These are phyloP conservation scores for Damaliscus lunatus DNA, from an alignment of 2,113 vertebrate species.

Conservation along the genomic window DNA sequence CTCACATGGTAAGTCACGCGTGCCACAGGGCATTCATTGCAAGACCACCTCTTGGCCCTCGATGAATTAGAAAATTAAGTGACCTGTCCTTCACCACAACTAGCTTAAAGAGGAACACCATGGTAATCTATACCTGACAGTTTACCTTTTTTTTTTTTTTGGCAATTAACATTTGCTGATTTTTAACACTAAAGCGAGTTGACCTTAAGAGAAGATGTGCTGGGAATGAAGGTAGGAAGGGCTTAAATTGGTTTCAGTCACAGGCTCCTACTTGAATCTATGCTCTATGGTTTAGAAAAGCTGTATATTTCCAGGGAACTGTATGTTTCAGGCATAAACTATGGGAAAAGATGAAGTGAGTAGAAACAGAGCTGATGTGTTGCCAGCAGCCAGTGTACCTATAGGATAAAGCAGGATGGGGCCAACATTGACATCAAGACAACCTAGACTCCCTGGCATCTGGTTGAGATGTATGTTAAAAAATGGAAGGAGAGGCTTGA, in stretches of 20 bases:
- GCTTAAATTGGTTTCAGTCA: background rate
- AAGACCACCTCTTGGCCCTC: rapidly evolving
- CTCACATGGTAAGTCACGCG: rapidly evolving
- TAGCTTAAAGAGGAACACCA: background rate
- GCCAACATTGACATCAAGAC: rapidly evolving
- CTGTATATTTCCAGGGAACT: background rate
- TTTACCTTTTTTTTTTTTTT: background rate
- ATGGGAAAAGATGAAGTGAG: background rate
- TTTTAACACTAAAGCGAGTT: background rate
- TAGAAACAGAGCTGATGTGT: background rate
- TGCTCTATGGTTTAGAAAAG: background rate
- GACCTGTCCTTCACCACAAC: background rate
- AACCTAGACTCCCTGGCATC: too few relatives aligned
- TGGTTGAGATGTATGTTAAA: background rate
- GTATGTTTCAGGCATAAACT: background rate
- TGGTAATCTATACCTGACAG: background rate
- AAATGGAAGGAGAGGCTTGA: background rate
- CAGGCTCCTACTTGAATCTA: background rate
- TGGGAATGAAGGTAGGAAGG: background rate
- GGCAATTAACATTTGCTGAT: background rate
- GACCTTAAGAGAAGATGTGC: background rate
- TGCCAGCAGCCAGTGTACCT: rapidly evolving
- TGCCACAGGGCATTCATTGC: background rate
- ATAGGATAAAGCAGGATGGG: background rate
- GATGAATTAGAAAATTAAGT: background rate